phyloP scores from a whole-genome alignment of 64 coral and sea anemone genomes.

The Actinia equina region DNA sequence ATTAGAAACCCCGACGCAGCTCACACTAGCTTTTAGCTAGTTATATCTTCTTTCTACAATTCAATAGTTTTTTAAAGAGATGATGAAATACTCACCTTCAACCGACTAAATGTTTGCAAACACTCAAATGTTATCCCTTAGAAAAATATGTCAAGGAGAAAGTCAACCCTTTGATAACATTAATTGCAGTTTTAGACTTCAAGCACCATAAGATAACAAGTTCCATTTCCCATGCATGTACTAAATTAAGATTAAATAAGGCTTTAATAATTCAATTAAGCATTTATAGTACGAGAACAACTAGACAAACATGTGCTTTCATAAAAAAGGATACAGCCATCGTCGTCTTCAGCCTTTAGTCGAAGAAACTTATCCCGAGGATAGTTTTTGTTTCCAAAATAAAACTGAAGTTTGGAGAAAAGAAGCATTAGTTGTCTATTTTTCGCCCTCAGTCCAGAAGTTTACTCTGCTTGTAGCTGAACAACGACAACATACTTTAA shows the following conservation, averaged over 20 bases:
- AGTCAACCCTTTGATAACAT: background rate
- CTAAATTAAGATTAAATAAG: too few species aligned
- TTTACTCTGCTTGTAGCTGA: background rate
- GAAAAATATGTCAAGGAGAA: background rate
- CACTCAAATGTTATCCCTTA: conserved; percentile 92
- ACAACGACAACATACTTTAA: background rate
- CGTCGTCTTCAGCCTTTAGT: conserved; percentile 78
- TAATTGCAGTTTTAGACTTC: too few species aligned
- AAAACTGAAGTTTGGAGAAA: conserved; percentile 59
- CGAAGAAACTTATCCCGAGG: conserved; percentile 86
- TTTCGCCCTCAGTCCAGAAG: too few species aligned
- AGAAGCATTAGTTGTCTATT: background rate
- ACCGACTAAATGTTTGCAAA: conserved; percentile 73
- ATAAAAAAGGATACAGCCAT: conserved; percentile 83
- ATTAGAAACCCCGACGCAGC: too few species aligned
- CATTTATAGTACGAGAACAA: background rate
- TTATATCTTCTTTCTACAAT: too few species aligned
- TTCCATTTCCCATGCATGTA: too few species aligned
- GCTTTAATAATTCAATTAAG: too few species aligned
- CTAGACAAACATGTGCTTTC: background rate
- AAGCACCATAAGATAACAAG: too few species aligned
- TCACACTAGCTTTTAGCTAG: too few species aligned
- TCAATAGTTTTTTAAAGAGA: too few species aligned
- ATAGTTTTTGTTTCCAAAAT: conserved; percentile 98
- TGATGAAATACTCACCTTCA: conserved; percentile 49